These are phyloP conservation scores for Sitophilus oryzae DNA, from an alignment of 1,140 invertebrate genomes.

Conservation along the genomic window DNA sequence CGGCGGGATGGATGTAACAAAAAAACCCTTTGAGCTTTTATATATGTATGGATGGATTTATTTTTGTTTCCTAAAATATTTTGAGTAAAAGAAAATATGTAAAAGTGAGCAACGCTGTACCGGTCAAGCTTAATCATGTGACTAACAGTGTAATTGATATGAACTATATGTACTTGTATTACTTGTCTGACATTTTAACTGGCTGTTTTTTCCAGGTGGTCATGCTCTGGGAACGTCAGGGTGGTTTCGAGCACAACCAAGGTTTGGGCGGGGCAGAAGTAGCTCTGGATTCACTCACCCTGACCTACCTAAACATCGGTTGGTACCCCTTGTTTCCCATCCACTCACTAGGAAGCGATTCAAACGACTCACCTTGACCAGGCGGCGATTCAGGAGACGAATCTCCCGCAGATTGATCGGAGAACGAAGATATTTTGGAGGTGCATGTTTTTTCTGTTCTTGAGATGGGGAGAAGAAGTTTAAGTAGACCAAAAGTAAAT, in stretches of 20 bases:
- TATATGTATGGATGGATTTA: too few relatives aligned
- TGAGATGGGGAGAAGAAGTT: neutral
- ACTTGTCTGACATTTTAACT: neutral
- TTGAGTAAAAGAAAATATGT: too few relatives aligned
- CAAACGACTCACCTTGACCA: constrained; percentile 64
- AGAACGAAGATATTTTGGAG: neutral
- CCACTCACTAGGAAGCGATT: constrained; percentile 62
- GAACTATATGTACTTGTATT: too few relatives aligned
- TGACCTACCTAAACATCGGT: constrained; percentile 69
- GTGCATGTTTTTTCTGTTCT: neutral
- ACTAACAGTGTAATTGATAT: too few relatives aligned
- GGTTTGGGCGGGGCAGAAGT: constrained; percentile 76
- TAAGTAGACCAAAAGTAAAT: constrained; percentile 3
- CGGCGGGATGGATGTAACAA: too few relatives aligned
- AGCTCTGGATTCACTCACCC: constrained; percentile 68
- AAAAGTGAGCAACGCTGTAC: too few relatives aligned
- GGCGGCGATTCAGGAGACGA: constrained; percentile 12
- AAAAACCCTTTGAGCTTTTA: too few relatives aligned
- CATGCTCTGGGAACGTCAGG: constrained; percentile 83
- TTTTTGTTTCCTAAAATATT: too few relatives aligned
- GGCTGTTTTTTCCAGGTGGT: constrained; percentile 46
- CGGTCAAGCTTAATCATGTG: too few relatives aligned
- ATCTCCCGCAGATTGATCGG: constrained; percentile 11
- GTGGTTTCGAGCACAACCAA: constrained; percentile 81
- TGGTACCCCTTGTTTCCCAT: constrained; percentile 89